phyloP scores from a whole-genome alignment of 1,140 invertebrate genomes.

The Drosophila erecta region DNA sequence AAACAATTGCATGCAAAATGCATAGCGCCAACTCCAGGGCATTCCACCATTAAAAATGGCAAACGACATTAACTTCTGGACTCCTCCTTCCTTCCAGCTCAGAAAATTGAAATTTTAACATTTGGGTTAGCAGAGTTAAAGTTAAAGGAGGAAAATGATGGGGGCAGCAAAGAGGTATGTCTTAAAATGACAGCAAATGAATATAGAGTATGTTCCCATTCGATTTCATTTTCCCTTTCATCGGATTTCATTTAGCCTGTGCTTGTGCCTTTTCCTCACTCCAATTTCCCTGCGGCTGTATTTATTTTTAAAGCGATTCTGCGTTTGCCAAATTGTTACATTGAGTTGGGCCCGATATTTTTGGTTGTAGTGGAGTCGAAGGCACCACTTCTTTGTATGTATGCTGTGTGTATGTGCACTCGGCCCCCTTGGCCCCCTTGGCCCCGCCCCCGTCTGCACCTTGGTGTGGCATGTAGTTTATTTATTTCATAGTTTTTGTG shows the following conservation, averaged over 20 bases:
- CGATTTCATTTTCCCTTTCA: neutral
- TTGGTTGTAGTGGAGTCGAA: constrained; percentile 6
- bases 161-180: neutral
- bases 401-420: neutral
- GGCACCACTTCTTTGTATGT: constrained; percentile 35
- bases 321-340: constrained; percentile 39
- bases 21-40: constrained; percentile 4
- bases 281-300: neutral
- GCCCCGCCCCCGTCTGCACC: neutral
- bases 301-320: constrained; percentile 35
- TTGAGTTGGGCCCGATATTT: constrained; percentile 19
- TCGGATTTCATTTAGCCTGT: neutral
- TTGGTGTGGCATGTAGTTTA: constrained; percentile 64
- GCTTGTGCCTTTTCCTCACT: neutral
- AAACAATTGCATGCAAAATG: constrained; percentile 11
- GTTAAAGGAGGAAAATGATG: neutral
- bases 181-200: too few species aligned
- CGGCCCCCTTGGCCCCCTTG: neutral
- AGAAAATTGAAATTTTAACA: neutral
- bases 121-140: neutral
- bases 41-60: constrained; percentile 1
- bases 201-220: neutral
- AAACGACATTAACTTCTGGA: constrained; percentile 2
- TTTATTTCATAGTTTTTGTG: constrained; percentile 79
- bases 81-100: neutral